These are phyloP conservation scores for Fabriciana adippe DNA, from an alignment of 2,888 invertebrate species.

Conservation along the genomic window DNA sequence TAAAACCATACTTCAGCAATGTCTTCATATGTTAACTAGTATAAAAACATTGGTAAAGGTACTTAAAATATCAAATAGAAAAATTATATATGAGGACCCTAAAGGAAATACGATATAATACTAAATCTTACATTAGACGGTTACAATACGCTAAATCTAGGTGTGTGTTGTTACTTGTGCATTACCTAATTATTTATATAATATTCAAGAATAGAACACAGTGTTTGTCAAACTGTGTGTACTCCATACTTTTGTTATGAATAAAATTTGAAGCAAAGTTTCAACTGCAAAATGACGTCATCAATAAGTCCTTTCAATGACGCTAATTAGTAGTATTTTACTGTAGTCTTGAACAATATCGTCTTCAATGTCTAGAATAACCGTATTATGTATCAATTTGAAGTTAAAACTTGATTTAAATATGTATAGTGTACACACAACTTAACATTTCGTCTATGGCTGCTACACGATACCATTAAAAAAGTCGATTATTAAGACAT, in stretches of 20 bases:
- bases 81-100: slow-evolving; percentile 68
- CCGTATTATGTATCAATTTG: not conserved
- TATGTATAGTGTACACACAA: slow-evolving; percentile 9
- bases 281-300: slow-evolving; percentile 10
- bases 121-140: slow-evolving; percentile 65
- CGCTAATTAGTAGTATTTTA: not conserved
- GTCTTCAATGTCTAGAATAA: not conserved
- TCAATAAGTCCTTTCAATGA: not conserved
- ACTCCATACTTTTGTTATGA: slow-evolving; percentile 12
- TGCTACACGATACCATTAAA: slow-evolving; percentile 16
- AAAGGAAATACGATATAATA: slow-evolving; percentile 63
- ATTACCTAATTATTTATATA: slow-evolving; percentile 37
- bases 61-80: slow-evolving; percentile 70
- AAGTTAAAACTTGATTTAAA: not conserved
- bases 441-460: slow-evolving; percentile 5
- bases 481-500: slow-evolving; percentile 10
- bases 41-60: slow-evolving; percentile 71
- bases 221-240: slow-evolving; percentile 33
- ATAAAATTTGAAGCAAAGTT: not conserved
- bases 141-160: slow-evolving; percentile 54
- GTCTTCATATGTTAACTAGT: slow-evolving; percentile 59
- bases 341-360: not conserved
- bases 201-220: slow-evolving; percentile 32
- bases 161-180: slow-evolving; percentile 43
- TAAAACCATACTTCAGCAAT: slow-evolving; percentile 69